Base-by-base conservation (phyloP, 2,888 invertebrate genomes). In the Labia minor region DNA sequence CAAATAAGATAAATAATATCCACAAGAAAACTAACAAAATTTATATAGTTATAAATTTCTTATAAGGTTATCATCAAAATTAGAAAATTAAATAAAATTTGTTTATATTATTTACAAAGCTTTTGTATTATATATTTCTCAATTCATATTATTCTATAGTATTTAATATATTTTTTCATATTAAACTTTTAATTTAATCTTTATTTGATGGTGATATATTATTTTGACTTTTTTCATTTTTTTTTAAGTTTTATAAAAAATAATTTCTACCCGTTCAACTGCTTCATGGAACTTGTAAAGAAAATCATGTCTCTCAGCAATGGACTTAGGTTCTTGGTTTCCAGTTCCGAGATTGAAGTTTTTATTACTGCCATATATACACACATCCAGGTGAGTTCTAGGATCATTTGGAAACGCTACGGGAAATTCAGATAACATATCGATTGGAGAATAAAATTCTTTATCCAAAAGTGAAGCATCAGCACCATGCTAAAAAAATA, bases 341-440 rank as follows among this genome's bases (percentile, higher is more conserved):
- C 85, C 85, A 21, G 87, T 85, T 1, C 93, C 94, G 8, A 93
- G 81, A 1, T 89, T 90, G 75, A 89, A 90, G 77, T 93, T 94
- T 61, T 85, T 83, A 77, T 95, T 94, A 37, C 84, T 85, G 10
- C 94, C 94, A 92, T 92, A 94, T 0, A 88, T 86, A 71, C 89
- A 89, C 0, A 87, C 83, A 73, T 92, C 89, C 71, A 81, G 81
- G 0, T 82, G 81, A 64, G 77, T 74, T 0, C 69, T 74, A 21
- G 65, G 20, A 19, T 61, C 37, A 16, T 72, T 73, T 16, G 73
- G 69, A 74, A 79, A 78, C 68, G 79, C 78, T 18, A 80, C 79
- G 21, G 83, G 79, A 74, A 89, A 88, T 67, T 85, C 80, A 79
- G 85, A 82, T 0, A 85, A 82, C 72, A 88, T 82, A 69, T 90